Percentiles rank a stretch among this genome's conserved stretches.
phyloP scores from a whole-genome alignment of 1,140 invertebrate genomes.

The Drosophila bocqueti region DNA sequence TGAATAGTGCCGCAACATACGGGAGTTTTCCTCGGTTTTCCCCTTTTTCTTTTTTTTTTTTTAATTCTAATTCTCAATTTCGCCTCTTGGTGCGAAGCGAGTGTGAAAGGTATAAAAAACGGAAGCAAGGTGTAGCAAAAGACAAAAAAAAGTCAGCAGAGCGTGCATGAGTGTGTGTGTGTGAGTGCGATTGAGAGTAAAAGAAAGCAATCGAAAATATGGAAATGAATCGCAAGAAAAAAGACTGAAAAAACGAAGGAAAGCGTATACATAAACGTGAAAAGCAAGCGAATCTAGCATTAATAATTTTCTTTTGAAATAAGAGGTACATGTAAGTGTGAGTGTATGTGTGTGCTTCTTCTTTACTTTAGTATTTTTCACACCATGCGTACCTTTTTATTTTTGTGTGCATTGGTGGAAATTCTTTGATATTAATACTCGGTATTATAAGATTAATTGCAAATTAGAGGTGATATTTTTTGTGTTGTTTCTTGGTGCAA shows the following conservation, averaged over 20 bases:
- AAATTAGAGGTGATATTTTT: constrained; percentile 22
- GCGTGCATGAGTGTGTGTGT: constrained; percentile 54
- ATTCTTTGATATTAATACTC: constrained; percentile 28
- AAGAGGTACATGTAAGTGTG: constrained; percentile 15
- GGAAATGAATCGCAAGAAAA: constrained; percentile 71
- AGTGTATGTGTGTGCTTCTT: constrained; percentile 25
- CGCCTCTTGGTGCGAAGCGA: constrained; percentile 30
- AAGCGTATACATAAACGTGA: constrained; percentile 58
- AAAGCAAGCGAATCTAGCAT: constrained; percentile 31
- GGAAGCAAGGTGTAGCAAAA: constrained; percentile 79
- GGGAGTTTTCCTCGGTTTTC: constrained; percentile 24
- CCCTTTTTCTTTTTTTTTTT: constrained; percentile 8
- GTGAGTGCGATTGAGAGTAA: constrained; percentile 60
- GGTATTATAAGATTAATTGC: constrained; percentile 17
- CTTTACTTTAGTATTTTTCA: constrained; percentile 30
- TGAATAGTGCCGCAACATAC: constrained; percentile 29
- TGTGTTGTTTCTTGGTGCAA: constrained; percentile 10
- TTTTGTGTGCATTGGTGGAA: constrained; percentile 27
- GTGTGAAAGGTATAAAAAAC: constrained; percentile 71
- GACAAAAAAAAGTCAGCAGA: constrained; percentile 70
- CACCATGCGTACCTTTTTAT: constrained; percentile 32
- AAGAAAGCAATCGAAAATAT: constrained; percentile 78
- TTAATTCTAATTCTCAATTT: constrained; percentile 36
- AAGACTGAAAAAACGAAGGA: constrained; percentile 58
- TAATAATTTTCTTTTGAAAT: constrained; percentile 29